Base-by-base conservation (phyloP, 2,888 invertebrate genomes). In the Thelaira solivaga region DNA sequence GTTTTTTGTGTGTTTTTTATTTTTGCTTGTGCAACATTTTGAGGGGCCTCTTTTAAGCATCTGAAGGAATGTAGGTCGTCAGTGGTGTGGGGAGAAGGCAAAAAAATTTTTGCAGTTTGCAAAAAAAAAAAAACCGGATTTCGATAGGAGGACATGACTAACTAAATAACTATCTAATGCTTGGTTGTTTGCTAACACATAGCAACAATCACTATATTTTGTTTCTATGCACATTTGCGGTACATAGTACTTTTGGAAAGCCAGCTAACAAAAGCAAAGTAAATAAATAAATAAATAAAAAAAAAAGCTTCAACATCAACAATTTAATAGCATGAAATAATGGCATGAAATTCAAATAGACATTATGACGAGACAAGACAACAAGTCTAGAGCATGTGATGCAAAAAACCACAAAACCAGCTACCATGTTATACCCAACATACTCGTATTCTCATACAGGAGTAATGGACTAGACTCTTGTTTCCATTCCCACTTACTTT, bases 331-430 rank as follows among this genome's bases (percentile, higher is more conserved):
- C 51, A 59, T 26, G 45, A 55, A 64, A 65, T 55, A 67, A 67
- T 67, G 41, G 61, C 65, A 77, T 61, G 43, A 72, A 68, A 62
- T 59, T 73, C 36, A 57, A 64, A 73, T 72, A 76, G 71, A 76
- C 64, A 59, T 64, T 59, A 65, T 69, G 67, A 73, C 67, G 73
- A 72, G 71, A 69, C 73, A 73, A 68, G 36, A 64, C 77, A 77
- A 55, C 41, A 47, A 57, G 53, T 65, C 68, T 62, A 51, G 11
- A 64, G 55, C 26, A 57, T 69, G 69, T 71, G 55, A 57, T 16
- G 45, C 53, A 61, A 59, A 55, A 68, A 71, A 34, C 31, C 53
- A 62, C 53, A 47, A 55, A 55, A 55, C 36, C 39, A 64, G 64
- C n/a, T 36, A 36, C 20, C 45, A 61, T 13, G 20, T 31, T n/a